Evolutionary conservation across 2,113 vertebrate species (phyloP), one percentile per base, ranked within the genome.

Genomic region (Stegastes partitus): DNA sequence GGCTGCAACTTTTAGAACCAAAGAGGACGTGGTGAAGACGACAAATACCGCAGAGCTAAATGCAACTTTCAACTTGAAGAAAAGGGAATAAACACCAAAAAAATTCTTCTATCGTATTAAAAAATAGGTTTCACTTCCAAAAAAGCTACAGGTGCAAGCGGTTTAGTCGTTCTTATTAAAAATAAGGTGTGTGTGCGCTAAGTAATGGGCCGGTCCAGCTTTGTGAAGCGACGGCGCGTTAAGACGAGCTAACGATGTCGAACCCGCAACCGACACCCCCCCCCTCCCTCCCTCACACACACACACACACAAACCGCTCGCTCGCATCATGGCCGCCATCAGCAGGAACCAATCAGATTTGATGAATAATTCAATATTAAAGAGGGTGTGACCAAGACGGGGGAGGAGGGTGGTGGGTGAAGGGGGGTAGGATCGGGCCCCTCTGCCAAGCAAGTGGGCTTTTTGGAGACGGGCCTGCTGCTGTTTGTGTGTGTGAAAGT

Each of bases 361-460:
- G 83, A 94, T 94, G 89, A 94, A 94, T 94, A 92, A 94, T 95
- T 95, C 89, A 93, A 89, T 92, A 93, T 93, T 93, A 93, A 93
- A 91, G 90, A 91, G 89, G 87, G 87, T 89, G 90, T 92, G 90
- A 92, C 88, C 90, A 92, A 73, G 81, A 68, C 54, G 6, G 59
- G 42, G 49, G 25, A 37, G 57, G 42, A 4, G 59, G 34, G 44
- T n/a, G 28, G 68, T 63, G 22, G 47, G 28, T 22, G 42, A 53
- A 18, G 58, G 68, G 55, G 84, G 34, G 59, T 10, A 18, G 47
- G 28, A 21, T 56, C 77, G 72, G 75, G 61, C 58, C 22, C 69
- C 83, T 83, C 79, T 91, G 79, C 87, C 90, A 90, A 92, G 93
- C 82, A 86, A 91, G 87, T 80, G 75, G 81, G 86, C 77, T 90